Conservation (phyloP, 2,113 vertebrate species). For the Sylvicapra grimmia region DNA sequence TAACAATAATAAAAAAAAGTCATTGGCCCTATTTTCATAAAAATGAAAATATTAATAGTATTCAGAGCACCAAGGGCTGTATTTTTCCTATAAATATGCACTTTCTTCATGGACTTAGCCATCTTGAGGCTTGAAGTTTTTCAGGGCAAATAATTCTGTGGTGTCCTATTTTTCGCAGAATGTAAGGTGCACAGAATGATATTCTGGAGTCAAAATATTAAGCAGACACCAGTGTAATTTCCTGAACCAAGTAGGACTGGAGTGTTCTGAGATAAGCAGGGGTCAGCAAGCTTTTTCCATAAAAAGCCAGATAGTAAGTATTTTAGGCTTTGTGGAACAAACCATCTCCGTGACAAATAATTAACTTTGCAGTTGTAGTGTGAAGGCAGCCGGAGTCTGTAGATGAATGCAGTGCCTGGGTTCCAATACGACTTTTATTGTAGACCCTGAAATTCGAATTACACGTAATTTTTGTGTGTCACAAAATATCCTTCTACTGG, state of each 20-base stretch:
- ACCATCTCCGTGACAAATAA: background rate
- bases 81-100: background rate
- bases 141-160: background rate
- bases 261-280: background rate
- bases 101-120: background rate
- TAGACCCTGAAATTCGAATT: background rate
- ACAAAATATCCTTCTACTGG: background rate
- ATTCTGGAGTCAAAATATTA: slow-evolving; percentile 37
- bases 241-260: background rate
- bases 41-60: background rate
- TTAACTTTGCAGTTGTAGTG: background rate
- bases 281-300: background rate
- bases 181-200: background rate
- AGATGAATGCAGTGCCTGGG: background rate
- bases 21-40: background rate
- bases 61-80: background rate
- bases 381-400: rapidly evolving
- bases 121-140: background rate
- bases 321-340: background rate
- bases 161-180: background rate
- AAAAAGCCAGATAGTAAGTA: background rate
- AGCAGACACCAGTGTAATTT: background rate
- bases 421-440: background rate
- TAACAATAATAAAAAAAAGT: background rate
- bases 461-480: background rate